Evolutionary conservation across 2,113 vertebrate species (phyloP).

Genomic region (Nycticorax nycticorax): DNA sequence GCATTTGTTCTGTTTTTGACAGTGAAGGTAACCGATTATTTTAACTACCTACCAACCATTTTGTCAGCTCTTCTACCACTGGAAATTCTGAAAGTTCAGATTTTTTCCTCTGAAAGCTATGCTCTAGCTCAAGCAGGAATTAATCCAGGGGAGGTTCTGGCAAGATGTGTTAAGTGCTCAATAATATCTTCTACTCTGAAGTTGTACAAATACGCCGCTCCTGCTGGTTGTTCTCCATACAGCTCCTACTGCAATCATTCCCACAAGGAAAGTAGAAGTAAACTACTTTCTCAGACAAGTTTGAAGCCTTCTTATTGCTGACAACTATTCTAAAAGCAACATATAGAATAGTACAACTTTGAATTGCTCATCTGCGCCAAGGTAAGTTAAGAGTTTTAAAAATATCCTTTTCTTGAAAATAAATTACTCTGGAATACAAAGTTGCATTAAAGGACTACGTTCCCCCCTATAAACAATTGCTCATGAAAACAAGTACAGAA

Average conservation of each 20-base stretch:
- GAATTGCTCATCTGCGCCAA: background rate
- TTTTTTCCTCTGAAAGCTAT: background rate
- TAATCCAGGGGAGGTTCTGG: background rate
- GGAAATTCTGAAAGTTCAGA: background rate
- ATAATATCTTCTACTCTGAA: background rate
- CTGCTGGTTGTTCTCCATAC: background rate
- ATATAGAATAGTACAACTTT: background rate
- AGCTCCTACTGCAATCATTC: background rate
- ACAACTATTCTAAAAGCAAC: background rate
- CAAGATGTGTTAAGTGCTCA: background rate
- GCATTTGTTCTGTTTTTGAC: background rate
- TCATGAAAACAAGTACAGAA: background rate
- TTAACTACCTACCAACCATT: background rate
- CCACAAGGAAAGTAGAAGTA: background rate
- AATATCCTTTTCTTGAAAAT: background rate
- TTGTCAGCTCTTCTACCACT: background rate
- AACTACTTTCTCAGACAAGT: background rate
- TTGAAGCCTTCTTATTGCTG: background rate
- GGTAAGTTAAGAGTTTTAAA: background rate
- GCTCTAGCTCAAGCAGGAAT: background rate
- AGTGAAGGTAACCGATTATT: background rate
- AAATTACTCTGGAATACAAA: background rate
- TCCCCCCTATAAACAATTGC: background rate
- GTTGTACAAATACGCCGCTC: background rate
- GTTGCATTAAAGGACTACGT: rapidly evolving